Percentiles rank a stretch among this genome's conserved stretches.
Evolutionary conservation across 2,113 vertebrate species (phyloP).

Genomic region (Tragelaphus strepsiceros): DNA sequence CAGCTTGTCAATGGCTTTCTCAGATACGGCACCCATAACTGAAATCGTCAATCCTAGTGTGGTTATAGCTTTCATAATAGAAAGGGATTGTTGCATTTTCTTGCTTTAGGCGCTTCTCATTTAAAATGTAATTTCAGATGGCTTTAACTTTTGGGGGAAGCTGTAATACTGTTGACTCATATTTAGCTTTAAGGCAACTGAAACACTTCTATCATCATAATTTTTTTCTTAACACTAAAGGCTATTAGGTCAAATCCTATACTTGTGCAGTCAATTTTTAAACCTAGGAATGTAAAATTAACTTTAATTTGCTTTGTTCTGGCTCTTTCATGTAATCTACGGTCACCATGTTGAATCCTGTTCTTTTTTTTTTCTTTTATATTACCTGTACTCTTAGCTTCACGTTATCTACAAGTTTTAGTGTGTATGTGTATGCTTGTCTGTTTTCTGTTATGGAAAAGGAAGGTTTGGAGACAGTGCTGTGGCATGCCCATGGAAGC

Average conservation of each 20-base stretch:
- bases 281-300: background rate
- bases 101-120: background rate
- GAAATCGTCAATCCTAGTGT: background rate
- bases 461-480: background rate
- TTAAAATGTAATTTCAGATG: conserved; percentile 40
- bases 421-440: background rate
- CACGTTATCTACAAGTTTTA: background rate
- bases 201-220: background rate
- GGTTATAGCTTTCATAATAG: background rate
- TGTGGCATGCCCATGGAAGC: too few relatives aligned
- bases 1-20: background rate
- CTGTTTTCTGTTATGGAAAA: background rate
- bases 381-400: background rate
- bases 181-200: conserved; percentile 24
- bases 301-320: background rate
- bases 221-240: background rate
- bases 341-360: background rate
- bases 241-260: background rate
- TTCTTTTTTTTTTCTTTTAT: background rate
- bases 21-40: background rate
- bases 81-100: background rate
- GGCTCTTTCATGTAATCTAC: background rate
- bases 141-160: background rate
- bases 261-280: background rate
- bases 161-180: conserved; percentile 14